Percentiles rank a stretch among this genome's conserved stretches.
phyloP scores from a whole-genome alignment of 2,888 invertebrate genomes.

The Euproctis similis region DNA sequence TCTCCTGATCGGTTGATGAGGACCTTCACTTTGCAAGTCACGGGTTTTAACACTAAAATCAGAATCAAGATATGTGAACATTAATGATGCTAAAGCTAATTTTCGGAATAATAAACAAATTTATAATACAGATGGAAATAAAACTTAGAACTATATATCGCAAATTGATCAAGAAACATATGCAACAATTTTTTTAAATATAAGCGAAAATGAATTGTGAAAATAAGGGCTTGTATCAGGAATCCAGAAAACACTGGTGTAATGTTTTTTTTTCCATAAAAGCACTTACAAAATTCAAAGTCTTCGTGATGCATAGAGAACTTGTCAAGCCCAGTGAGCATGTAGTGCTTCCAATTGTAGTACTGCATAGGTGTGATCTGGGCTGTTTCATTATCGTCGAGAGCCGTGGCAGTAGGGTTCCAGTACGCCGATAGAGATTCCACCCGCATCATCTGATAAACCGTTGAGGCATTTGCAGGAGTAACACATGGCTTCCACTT shows the following conservation, averaged over 20 bases:
- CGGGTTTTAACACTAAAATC: constrained; percentile 83
- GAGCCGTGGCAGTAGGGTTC: constrained; percentile 77
- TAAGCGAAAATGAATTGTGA: too few relatives aligned
- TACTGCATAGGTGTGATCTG: constrained; percentile 74
- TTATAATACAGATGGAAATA: too few relatives aligned
- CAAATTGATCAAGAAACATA: too few relatives aligned
- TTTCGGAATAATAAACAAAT: too few relatives aligned
- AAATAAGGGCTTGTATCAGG: too few relatives aligned
- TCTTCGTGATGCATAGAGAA: constrained; percentile 86
- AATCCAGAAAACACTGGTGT: too few relatives aligned
- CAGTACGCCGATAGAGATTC: constrained; percentile 86
- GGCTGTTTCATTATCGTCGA: constrained; percentile 72
- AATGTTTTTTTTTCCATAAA: not conserved
- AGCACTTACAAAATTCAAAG: constrained; percentile 85
- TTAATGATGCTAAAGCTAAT: too few relatives aligned
- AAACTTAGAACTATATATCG: too few relatives aligned
- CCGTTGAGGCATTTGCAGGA: constrained; percentile 73
- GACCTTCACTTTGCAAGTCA: constrained; percentile 85
- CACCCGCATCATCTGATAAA: constrained; percentile 85
- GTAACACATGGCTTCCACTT: constrained; percentile 86
- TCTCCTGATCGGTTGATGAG: constrained; percentile 81
- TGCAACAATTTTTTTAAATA: too few relatives aligned
- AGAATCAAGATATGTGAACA: too few relatives aligned
- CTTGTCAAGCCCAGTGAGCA: constrained; percentile 84
- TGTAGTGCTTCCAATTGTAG: constrained; percentile 84